Evolutionary conservation across 2,888 invertebrate species (phyloP).

Genomic region (Diplazon laetatorius): DNA sequence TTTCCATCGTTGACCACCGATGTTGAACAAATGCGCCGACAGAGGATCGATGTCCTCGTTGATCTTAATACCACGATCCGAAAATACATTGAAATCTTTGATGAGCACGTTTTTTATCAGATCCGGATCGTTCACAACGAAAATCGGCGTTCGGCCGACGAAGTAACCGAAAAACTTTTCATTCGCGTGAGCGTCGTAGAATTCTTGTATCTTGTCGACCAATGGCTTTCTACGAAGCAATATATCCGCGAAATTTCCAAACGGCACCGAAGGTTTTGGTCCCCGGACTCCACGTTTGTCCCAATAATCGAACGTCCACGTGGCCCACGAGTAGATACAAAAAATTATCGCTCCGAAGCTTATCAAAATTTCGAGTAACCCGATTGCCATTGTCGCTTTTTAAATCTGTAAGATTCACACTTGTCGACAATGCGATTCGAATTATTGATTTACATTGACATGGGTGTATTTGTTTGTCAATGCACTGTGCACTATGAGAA

Average conservation of each 20-base stretch:
- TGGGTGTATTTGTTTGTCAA: no score
- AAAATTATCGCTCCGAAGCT: constrained; percentile 11
- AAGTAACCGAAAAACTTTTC: constrained; percentile 80
- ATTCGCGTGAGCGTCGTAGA: constrained; percentile 62
- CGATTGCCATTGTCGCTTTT: constrained; percentile 21
- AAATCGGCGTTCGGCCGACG: constrained; percentile 75
- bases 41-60: constrained; percentile 82
- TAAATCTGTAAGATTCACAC: no score
- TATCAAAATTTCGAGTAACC: constrained; percentile 21
- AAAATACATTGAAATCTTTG: constrained; percentile 79
- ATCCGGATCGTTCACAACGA: constrained; percentile 79
- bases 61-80: constrained; percentile 75
- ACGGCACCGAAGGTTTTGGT: constrained; percentile 76
- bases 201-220: constrained; percentile 28
- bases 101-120: constrained; percentile 80
- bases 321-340: constrained; percentile 39
- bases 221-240: constrained; percentile 43
- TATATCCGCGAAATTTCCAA: constrained; percentile 78
- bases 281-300: constrained; percentile 67
- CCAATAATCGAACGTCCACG: constrained; percentile 61
- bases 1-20: constrained; percentile 85
- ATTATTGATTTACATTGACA: no score
- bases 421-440: no score
- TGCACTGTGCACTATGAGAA: no score
- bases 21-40: constrained; percentile 80